phyloP scores from a whole-genome alignment of 37 sponge, comb jelly and placozoan genomes.

The Eunapius fragilis region DNA sequence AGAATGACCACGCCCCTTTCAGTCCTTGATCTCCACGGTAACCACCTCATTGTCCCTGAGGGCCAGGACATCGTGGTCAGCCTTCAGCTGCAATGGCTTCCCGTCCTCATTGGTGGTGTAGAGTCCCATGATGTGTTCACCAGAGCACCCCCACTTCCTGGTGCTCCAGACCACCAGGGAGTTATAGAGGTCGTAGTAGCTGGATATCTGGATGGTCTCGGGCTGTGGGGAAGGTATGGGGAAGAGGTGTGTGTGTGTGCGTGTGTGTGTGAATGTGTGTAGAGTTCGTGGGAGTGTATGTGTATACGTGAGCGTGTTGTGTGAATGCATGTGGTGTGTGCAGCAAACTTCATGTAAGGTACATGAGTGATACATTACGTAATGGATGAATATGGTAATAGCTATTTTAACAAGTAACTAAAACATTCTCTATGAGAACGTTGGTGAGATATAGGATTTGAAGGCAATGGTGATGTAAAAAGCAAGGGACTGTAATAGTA shows the following conservation, averaged over 20 bases:
- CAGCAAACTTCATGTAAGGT: no score
- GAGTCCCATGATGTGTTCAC: slow-evolving; percentile 59
- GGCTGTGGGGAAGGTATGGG: slow-evolving; percentile 14
- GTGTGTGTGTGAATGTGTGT: slow-evolving; percentile 3
- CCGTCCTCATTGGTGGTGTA: slow-evolving; percentile 53
- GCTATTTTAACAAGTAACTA: no score
- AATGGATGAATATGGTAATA: no score
- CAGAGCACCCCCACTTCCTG: slow-evolving; percentile 74
- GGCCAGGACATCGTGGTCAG: slow-evolving; percentile 65
- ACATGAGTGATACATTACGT: no score
- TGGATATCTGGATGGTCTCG: slow-evolving; percentile 50
- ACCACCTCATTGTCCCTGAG: slow-evolving; percentile 59
- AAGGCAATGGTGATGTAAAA: no score
- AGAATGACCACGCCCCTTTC: no score
- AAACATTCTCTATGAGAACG: no score
- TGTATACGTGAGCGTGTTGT: not conserved
- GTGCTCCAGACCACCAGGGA: slow-evolving; percentile 72
- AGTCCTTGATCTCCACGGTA: slow-evolving; percentile 72
- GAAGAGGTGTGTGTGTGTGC: not conserved
- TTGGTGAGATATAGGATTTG: no score
- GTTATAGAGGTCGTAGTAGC: slow-evolving; percentile 68
- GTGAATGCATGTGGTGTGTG: not conserved
- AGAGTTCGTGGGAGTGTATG: slow-evolving; percentile 1
- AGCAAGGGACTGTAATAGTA: no score
- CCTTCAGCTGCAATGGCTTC: slow-evolving; percentile 41